Base-by-base conservation (phyloP, 2,888 invertebrate genomes). In the Branchellion lobata region DNA sequence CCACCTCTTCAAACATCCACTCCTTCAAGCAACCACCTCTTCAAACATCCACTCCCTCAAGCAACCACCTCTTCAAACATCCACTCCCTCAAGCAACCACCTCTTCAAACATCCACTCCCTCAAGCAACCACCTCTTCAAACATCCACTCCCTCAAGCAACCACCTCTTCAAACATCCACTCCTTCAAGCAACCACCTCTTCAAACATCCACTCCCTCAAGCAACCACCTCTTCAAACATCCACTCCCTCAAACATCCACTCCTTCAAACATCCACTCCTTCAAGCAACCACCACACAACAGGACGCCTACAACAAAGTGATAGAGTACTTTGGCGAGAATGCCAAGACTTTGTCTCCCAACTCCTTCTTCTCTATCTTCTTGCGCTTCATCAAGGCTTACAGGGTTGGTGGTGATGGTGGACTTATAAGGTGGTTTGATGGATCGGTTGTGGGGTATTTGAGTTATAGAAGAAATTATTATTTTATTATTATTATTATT, bases 281-380 rank as follows among this genome's bases (percentile, higher is more conserved):
- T 18, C 8, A 47, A 18, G 11, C 18, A 47, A 47, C 11, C 8
- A 8, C 8, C 47, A 47, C 47, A 47, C 27, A 31, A 5, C 21
- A 83, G 81, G 83, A 83, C 31, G 80, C 81, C 31, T 83, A 83
- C 74, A 29, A 73, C 3, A 69, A 75, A 34, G 96, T 96, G 87
- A 94, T 96, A 72, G 97, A 98, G 89, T 98, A 94, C 89, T 99
- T 96, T 89, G 98, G 98, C 29, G 98, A 99, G 90, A 94, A 94
- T 84, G 92, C 95, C 72, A 84, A 91, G 93, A 94, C 94, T 81
- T 92, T 94, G 79, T 95, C 96, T 88, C 96, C 98, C 21, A 95
- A 94, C 87, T 92, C 94, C 79, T 98, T 99, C 91, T 99, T 99
- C 90, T 93, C 96, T 82, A 91, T 96, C 84, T 93, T 99, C 86